Evolutionary conservation across 2,888 invertebrate genomes (phyloP), one percentile per base, ranked within the genome.

Genomic region (Stenodema calcarata): DNA sequence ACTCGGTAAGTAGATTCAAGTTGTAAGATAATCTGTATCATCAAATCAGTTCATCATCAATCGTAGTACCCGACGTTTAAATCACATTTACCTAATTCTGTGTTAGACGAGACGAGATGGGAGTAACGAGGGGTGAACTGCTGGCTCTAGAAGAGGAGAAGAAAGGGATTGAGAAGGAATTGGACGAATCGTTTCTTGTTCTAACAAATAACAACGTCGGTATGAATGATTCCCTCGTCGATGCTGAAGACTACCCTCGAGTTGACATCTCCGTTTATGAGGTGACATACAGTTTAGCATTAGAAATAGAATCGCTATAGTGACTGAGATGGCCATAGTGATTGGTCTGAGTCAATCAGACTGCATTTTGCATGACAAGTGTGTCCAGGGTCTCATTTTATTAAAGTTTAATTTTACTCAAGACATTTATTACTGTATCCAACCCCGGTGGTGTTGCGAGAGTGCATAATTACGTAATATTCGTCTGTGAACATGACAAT

Each of bases 221-320:
- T 0, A 96, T 99, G 97, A 92, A 93, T 7, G 97, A 96, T 3
- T 92, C 96, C 0, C 91, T 99, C 85, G 94, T 98, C 0, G 99
- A 99, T 91, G 90, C 91, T 0, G 95, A 98, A 89, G 98, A 97
- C 0, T 99, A 93, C 91, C 99, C 99, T 0, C 93, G 97, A 69
- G 93, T 93, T 89, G 96, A 97, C 90, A 95, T 99, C 88, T 98
- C 99, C 91, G 94, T 98, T 0, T 96, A 96, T 91, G 95, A 97
- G 92, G 97, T 98, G 0, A 93, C 35, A 35, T 4, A 7, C 2
- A 35, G 35, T 35, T 16, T 3, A 27, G 4, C 73, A 73, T 4
- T 7, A 7, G 7, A 35, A 35, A 35, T 35, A 35, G 7, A 35
- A 4, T 35, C 2, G 35, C 35, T 35, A 35, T n/a, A n/a, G n/a